Conservation (phyloP, 2,888 invertebrate genomes). For the Philopedon plagiatum region DNA sequence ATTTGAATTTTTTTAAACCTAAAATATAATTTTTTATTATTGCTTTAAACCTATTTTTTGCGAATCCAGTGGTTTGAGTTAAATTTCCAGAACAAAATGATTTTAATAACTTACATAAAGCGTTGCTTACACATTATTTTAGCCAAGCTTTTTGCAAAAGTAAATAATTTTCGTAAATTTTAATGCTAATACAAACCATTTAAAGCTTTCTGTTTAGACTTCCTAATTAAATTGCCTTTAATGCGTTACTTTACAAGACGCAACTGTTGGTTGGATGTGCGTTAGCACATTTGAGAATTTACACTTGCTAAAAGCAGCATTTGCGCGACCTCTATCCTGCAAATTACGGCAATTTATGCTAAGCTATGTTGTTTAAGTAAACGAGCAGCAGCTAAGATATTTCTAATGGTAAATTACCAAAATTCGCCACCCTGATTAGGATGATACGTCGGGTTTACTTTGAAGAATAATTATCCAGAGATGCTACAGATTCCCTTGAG, state of each 20-base stretch:
- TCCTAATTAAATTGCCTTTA: conserved; percentile 19
- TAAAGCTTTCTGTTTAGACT: not conserved
- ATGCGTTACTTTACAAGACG: conserved; percentile 1
- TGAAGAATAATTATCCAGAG: not conserved
- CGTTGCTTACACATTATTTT: not conserved
- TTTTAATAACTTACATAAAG: too few species aligned
- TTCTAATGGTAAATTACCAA: conserved; percentile 22
- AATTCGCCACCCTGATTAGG: conserved; percentile 22
- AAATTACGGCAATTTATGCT: conserved; percentile 31
- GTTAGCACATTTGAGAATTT: conserved; percentile 23
- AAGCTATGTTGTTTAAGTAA: conserved; percentile 24
- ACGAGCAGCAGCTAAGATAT: conserved; percentile 22
- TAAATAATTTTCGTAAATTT: not conserved
- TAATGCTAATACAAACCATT: not conserved
- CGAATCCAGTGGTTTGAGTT: too few species aligned
- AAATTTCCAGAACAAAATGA: too few species aligned
- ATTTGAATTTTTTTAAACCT: too few species aligned
- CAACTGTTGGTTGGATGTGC: conserved; percentile 8
- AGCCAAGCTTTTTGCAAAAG: not conserved
- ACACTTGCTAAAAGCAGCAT: conserved; percentile 9
- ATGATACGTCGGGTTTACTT: conserved; percentile 14
- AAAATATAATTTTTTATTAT: too few species aligned
- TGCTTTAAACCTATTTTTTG: too few species aligned
- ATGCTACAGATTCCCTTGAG: not conserved
- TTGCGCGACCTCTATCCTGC: conserved; percentile 17